Conservation (phyloP, 1,140 invertebrate genomes). For the Drosophila virilis region DNA sequence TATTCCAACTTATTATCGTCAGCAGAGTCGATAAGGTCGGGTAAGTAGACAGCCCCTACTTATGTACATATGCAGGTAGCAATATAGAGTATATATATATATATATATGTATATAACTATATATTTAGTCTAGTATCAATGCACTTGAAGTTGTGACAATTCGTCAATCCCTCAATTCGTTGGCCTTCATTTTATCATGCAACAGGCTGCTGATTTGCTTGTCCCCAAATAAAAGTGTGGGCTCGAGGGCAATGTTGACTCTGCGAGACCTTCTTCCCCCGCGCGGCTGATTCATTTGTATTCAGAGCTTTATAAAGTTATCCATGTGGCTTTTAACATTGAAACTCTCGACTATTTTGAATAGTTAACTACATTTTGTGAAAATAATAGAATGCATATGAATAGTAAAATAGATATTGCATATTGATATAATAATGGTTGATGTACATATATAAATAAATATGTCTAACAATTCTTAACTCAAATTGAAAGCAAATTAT, state of each 20-base stretch:
- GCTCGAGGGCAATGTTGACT: not conserved
- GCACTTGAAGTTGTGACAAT: slow-evolving; percentile 28
- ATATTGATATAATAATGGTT: no score
- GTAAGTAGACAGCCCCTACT: slow-evolving; percentile 21
- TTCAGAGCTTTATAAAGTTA: slow-evolving; percentile 14
- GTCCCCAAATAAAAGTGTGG: slow-evolving; percentile 9
- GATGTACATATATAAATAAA: no score
- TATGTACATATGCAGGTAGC: not conserved
- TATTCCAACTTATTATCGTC: slow-evolving; percentile 16
- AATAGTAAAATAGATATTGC: no score
- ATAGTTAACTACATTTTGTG: not conserved
- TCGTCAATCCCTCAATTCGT: slow-evolving; percentile 25
- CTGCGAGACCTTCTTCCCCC: not conserved
- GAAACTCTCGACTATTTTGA: not conserved
- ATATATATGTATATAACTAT: no score
- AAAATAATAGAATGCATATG: no score
- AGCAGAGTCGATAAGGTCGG: slow-evolving; percentile 14
- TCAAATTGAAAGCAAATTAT: no score
- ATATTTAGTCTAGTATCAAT: slow-evolving; percentile 11
- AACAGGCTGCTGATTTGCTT: slow-evolving; percentile 30
- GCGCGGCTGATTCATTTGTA: slow-evolving; percentile 24
- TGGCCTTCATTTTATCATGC: slow-evolving; percentile 33
- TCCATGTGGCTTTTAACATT: slow-evolving; percentile 10
- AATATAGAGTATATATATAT: not conserved
- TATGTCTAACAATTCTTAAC: no score